Evolutionary conservation across 2,888 invertebrate genomes (phyloP), one percentile per base, ranked within the genome.

Genomic region (Melanotus villosus): DNA sequence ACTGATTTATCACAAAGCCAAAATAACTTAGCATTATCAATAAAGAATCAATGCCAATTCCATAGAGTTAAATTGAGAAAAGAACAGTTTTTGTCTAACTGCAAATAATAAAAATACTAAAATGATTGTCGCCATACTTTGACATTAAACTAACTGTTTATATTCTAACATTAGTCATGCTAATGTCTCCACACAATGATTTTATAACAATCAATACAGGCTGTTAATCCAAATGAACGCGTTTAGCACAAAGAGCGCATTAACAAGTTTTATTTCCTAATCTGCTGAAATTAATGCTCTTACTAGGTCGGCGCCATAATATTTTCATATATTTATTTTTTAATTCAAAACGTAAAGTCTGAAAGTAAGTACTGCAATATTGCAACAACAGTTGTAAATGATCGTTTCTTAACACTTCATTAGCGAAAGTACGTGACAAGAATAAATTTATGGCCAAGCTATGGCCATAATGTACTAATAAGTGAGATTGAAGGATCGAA

Each of bases 391-490:
- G 38, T 56, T 56, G 36, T 38, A 38, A 56, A 36, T 23, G 36
- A 56, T 38, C 21, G 38, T 56, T 58, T 58, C 43, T 43, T 43
- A 58, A 58, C 19, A 18, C 43, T 43, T 58, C 58, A 58, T 58
- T 58, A 58, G 43, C 58, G 30, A 58, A 58, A 26, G 58, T 58
- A 18, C 58, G 58, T 58, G 58, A 58, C 43, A 30, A 18, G 58
- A 23, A 58, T 58, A 58, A 56, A 58, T 43, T 58, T 58, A 58
- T 23, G 41, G 16, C 43, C 16, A 7, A 14, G 43, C 26, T 43
- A 18, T 43, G 30, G 16, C 21, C 56, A 10, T 36, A 12, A 56
- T 7, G 32, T 38, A 32, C 36, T 36, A 38, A 56, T 56, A 56
- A 56, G 21, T 18, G 32, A 34, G 32, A 52, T 32, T 52, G 32